These are phyloP conservation scores for Equus przewalskii DNA, from an alignment of 2,113 vertebrate genomes.

Conservation along the genomic window DNA sequence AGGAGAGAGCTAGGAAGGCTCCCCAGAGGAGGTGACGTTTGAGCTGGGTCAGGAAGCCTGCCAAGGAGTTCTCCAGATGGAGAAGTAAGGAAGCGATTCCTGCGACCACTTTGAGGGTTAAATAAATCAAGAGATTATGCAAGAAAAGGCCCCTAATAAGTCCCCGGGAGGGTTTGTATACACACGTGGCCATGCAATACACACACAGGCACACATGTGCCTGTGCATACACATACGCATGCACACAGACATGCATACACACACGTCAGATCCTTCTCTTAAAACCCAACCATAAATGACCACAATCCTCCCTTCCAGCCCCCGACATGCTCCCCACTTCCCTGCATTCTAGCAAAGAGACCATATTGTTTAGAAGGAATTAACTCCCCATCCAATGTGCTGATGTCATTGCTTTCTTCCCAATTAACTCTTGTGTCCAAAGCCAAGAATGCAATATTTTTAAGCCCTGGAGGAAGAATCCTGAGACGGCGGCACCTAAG, in stretches of 20 bases:
- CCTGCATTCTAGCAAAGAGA: not conserved
- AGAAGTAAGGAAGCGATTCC: accelerated
- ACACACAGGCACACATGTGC: accelerated
- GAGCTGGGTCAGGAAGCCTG: no score
- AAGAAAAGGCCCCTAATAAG: not conserved
- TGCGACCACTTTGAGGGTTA: not conserved
- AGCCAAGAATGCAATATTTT: not conserved
- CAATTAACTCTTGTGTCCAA: not conserved
- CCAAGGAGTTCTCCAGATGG: not conserved
- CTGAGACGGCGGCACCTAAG: not conserved
- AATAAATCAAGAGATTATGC: not conserved
- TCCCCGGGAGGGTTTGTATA: not conserved
- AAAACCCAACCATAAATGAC: not conserved
- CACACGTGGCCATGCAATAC: accelerated
- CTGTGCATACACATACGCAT: not conserved
- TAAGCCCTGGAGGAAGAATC: not conserved
- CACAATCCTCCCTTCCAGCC: accelerated
- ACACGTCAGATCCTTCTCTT: no score
- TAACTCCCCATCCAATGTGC: not conserved
- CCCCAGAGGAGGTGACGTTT: not conserved
- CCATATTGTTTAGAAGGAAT: not conserved
- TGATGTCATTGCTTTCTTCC: not conserved
- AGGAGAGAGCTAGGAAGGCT: not conserved
- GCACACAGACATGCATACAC: not conserved
- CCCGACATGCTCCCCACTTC: accelerated